Evolutionary conservation across 2,888 invertebrate species (phyloP).

Genomic region (Parnassius orleans): DNA sequence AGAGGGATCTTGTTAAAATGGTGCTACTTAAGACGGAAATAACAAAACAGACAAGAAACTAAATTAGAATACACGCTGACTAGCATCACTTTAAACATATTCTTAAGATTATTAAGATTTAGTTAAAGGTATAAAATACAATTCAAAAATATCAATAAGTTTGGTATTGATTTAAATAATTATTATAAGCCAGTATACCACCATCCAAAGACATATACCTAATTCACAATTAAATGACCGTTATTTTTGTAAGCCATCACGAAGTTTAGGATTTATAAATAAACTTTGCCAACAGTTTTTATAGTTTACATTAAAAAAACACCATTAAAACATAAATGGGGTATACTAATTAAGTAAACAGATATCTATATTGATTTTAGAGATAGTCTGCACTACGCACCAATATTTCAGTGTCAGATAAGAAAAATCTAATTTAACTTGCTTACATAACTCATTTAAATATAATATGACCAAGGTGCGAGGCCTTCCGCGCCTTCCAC

Average conservation of each 20-base stretch:
- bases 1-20: slow-evolving; percentile 49
- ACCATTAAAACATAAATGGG: slow-evolving; percentile 14
- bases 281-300: slow-evolving; percentile 11
- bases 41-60: slow-evolving; percentile 67
- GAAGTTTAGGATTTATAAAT: slow-evolving; percentile 1
- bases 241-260: background rate
- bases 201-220: slow-evolving; percentile 9
- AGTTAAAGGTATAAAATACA: slow-evolving; percentile 30
- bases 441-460: slow-evolving; percentile 57
- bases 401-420: slow-evolving; percentile 57
- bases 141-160: slow-evolving; percentile 4
- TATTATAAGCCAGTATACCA: background rate
- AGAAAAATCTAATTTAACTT: slow-evolving; percentile 52
- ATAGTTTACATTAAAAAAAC: slow-evolving; percentile 14
- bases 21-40: slow-evolving; percentile 64
- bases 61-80: slow-evolving; percentile 69
- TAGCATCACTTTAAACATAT: slow-evolving; percentile 58
- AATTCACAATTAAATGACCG: background rate
- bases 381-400: slow-evolving; percentile 49
- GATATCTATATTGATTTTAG: slow-evolving; percentile 30
- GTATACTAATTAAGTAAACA: slow-evolving; percentile 15
- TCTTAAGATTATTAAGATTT: slow-evolving; percentile 47
- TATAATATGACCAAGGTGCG: slow-evolving; percentile 35
- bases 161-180: slow-evolving; percentile 9
- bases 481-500: slow-evolving; percentile 40